Base-by-base conservation (phyloP, 2,888 invertebrate species). In the Dryadula phaetusa region DNA sequence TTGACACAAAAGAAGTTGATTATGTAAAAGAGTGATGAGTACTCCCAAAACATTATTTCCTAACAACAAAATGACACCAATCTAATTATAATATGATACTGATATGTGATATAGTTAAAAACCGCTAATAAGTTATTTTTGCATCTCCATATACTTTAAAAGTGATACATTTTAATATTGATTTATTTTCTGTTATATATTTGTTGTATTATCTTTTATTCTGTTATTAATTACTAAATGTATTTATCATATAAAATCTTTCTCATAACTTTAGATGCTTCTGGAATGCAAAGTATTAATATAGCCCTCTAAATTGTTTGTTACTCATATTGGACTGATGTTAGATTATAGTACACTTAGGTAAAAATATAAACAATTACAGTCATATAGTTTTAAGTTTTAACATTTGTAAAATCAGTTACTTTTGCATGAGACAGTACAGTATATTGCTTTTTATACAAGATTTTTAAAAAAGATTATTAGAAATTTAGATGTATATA, bases 401-500 rank as follows among this genome's bases (percentile, higher is more conserved):
- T 14, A n/a, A n/a, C 12, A 56, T 56, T 40, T 56, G 25, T 25
- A 22, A 56, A 22, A 37, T n/a, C 25, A 5, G 56, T 40, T 25
- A 25, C 40, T 40, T 37, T 56, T 56, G 40, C 40, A 25, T 56
- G 10, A 16, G n/a, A 25, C 14, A 20, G n/a, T 20, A 37, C 54
- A n/a, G 14, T 56, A 5, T 37, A 8, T 34, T 40, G 22, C 54
- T 56, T 56, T 22, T 54, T 32, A 22, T 42, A n/a, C 14, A 60
- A 18, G 10, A 18, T 16, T 44, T 60, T 60, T 10, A 10, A 56
- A 44, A 56, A 44, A 5, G 8, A 12, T 25, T 28, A 42, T 14
- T n/a, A 42, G 25, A 44, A n/a, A 42, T 60, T 28, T 60, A 60
- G 60, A 44, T 44, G 16, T 60, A 60, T 44, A 7, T 32, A 28